Evolutionary conservation across 2,888 invertebrate genomes (phyloP), one percentile per base, ranked within the genome.

Genomic region (Tenthredo livida): DNA sequence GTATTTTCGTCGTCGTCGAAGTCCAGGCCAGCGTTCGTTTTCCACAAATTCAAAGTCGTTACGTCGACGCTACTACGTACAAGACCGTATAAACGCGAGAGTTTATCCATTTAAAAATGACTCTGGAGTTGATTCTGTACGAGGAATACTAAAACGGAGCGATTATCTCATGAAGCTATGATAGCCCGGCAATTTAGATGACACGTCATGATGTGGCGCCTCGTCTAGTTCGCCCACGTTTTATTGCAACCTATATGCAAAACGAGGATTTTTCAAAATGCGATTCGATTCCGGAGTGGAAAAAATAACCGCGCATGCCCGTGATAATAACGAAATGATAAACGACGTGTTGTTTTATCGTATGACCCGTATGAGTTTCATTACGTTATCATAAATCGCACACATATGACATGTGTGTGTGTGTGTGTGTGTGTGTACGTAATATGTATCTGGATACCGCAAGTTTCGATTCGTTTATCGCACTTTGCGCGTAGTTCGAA

Each of bases 81-180:
- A 15, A 50, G 17, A 10, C 21, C 10, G n/a, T n/a, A n/a, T 21
- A 21, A 21, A 21, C 21, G n/a, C 21, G 9, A 33, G 15, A 29
- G 67, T 6, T 67, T 12, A 33, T 33, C 29, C 67, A 67, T 17
- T 25, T 33, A 67, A 15, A 10, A 0, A 33, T 17, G 17, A 67
- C 33, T 67, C 67, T 33, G 29, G 17, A 67, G 29, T 15, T 5
- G 65, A 65, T 25, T 65, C 15, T 33, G n/a, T n/a, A 29, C 33
- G 5, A 4, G 29, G 67, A 33, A 6, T 3, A 29, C 67, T 72
- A 40, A 72, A 72, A 43, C 72, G 72, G 72, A 12, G 40, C 72
- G 72, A 72, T 72, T 72, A 72, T 72, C 72, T 72, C 3, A 72
- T 72, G 21, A 72, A 72, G 72, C 72, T 72, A 67, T 72, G 72